A percentile compares a stretch with the other conserved stretches of the same genome.
Evolutionary conservation across 1,140 invertebrate genomes (phyloP).

Genomic region (Drosophila insularis): DNA sequence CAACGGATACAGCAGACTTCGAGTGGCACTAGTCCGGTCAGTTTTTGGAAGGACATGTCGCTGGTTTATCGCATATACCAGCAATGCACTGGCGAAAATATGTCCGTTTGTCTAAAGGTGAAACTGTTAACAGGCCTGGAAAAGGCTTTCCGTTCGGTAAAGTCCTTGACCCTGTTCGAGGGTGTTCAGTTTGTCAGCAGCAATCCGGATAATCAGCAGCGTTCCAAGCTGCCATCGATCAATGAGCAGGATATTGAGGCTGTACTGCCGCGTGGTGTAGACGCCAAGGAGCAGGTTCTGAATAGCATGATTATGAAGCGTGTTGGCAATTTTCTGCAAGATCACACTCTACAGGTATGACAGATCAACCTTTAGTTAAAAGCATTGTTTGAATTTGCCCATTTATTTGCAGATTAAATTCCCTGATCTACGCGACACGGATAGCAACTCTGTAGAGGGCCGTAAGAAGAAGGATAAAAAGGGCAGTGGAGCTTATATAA

Average conservation of each 20-base stretch:
- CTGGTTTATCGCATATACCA: slow-evolving; percentile 85
- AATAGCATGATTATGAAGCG: slow-evolving; percentile 90
- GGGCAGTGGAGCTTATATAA: slow-evolving; percentile 87
- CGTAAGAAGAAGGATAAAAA: slow-evolving; percentile 85
- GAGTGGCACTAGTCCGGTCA: slow-evolving; percentile 16
- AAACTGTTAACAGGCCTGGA: slow-evolving; percentile 89
- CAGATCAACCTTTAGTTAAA: background rate
- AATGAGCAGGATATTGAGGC: slow-evolving; percentile 86
- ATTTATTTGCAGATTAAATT: slow-evolving; percentile 62
- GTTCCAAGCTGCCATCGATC: slow-evolving; percentile 58
- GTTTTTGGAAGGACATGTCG: slow-evolving; percentile 76
- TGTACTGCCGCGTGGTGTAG: slow-evolving; percentile 86
- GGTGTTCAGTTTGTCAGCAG: slow-evolving; percentile 86
- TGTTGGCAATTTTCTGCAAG: slow-evolving; percentile 88
- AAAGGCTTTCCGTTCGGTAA: slow-evolving; percentile 85
- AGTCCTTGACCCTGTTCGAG: slow-evolving; percentile 86
- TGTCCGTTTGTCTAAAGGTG: slow-evolving; percentile 89
- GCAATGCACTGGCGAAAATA: slow-evolving; percentile 88
- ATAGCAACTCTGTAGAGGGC: slow-evolving; percentile 58
- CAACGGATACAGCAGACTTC: background rate
- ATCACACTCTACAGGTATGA: slow-evolving; percentile 89
- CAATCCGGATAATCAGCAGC: slow-evolving; percentile 59
- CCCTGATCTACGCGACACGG: slow-evolving; percentile 45
- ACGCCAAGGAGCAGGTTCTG: slow-evolving; percentile 88
- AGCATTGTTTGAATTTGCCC: background rate